Evolutionary conservation across 2,888 invertebrate genomes (phyloP).

Genomic region (Oegoconia quadripuncta): DNA sequence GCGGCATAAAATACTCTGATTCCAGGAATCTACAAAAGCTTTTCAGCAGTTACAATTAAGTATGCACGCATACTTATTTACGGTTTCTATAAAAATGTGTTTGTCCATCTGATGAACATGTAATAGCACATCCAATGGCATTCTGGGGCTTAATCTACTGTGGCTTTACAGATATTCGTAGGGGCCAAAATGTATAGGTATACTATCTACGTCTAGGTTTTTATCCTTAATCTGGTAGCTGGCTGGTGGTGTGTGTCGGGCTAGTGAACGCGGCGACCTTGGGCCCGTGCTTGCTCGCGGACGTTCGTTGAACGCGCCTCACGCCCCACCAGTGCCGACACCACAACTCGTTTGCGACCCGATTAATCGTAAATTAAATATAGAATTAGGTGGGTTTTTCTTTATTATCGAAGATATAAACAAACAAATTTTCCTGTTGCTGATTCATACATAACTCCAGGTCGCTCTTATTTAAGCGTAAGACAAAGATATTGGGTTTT

Average conservation of each 20-base stretch:
- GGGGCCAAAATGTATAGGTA: too few species aligned
- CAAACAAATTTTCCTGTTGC: constrained; percentile 16
- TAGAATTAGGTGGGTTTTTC: constrained; percentile 27
- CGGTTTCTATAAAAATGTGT: too few species aligned
- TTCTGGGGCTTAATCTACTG: too few species aligned
- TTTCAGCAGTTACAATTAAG: too few species aligned
- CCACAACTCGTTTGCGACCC: constrained; percentile 59
- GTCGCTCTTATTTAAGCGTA: not conserved
- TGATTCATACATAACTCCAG: constrained; percentile 10
- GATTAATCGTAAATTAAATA: constrained; percentile 55
- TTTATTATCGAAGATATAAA: constrained; percentile 2
- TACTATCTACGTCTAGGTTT: not conserved
- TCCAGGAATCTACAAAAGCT: too few species aligned
- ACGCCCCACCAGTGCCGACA: constrained; percentile 21
- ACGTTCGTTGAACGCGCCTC: constrained; percentile 74
- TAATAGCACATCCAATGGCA: too few species aligned
- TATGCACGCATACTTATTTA: too few species aligned
- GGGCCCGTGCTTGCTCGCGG: constrained; percentile 71
- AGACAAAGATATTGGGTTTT: too few species aligned
- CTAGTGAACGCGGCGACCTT: constrained; percentile 71
- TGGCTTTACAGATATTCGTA: too few species aligned
- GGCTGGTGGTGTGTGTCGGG: constrained; percentile 30
- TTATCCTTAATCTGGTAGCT: constrained; percentile 20
- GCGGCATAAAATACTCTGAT: too few species aligned
- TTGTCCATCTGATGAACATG: too few species aligned